A percentile compares a stretch with the other conserved stretches of the same genome.
phyloP scores from a whole-genome alignment of 2,888 invertebrate species.

The Patella depressa region DNA sequence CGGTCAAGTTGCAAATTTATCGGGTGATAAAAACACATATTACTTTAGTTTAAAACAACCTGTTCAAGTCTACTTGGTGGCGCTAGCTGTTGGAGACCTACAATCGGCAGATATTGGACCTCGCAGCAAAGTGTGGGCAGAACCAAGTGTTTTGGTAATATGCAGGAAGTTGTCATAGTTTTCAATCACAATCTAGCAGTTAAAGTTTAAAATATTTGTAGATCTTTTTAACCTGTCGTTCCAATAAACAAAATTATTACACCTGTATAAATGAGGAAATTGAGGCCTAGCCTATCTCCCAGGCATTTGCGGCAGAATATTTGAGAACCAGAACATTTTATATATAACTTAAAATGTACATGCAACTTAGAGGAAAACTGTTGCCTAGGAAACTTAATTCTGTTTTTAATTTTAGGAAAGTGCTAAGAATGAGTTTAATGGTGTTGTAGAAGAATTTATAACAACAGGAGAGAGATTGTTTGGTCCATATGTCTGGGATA shows the following conservation, averaged over 20 bases:
- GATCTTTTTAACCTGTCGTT: no score
- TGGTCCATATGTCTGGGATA: slow-evolving; percentile 89
- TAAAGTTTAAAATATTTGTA: no score
- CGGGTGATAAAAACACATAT: slow-evolving; percentile 32
- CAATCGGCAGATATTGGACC: slow-evolving; percentile 77
- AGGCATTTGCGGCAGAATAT: no score
- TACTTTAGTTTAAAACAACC: slow-evolving; percentile 39
- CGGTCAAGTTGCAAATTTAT: slow-evolving; percentile 33
- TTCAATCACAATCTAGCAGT: background rate
- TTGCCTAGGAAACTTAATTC: no score
- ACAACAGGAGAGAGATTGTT: slow-evolving; percentile 84
- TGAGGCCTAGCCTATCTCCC: no score
- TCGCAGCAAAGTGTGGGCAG: slow-evolving; percentile 88
- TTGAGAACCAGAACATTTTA: no score
- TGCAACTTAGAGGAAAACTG: no score
- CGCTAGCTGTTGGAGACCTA: slow-evolving; percentile 49
- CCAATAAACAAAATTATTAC: no score
- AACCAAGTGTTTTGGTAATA: slow-evolving; percentile 80
- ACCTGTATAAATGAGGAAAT: no score
- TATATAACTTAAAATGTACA: no score
- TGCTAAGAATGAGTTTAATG: slow-evolving; percentile 47
- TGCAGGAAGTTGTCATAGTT: background rate
- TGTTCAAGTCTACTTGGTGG: slow-evolving; percentile 43
- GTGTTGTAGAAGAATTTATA: slow-evolving; percentile 81
- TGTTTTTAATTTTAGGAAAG: slow-evolving; percentile 31